Evolutionary conservation across 2,113 vertebrate genomes (phyloP).

Genomic region (Agelaius phoeniceus): DNA sequence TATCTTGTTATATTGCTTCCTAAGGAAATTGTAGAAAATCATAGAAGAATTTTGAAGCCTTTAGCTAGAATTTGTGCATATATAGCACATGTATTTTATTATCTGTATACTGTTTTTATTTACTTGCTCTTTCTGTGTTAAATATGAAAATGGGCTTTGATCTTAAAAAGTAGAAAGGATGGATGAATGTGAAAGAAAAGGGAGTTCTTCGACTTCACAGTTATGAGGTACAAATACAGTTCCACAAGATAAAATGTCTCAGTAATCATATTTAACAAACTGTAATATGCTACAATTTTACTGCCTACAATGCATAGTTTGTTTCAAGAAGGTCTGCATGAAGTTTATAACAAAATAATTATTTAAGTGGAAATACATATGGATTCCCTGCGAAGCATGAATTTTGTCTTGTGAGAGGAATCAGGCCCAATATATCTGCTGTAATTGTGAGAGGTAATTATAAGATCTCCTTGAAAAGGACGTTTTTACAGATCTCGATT

Average conservation of each 20-base stretch:
- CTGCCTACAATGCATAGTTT: not conserved
- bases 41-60: not conserved
- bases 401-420: not conserved
- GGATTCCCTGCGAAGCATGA: not conserved
- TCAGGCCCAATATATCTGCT: slow-evolving; percentile 3
- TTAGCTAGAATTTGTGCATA: not conserved
- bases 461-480: slow-evolving; percentile 62
- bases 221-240: not conserved
- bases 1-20: not conserved
- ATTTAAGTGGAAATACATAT: not conserved
- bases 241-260: slow-evolving; percentile 8
- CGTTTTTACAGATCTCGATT: slow-evolving; percentile 51
- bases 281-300: slow-evolving; percentile 6
- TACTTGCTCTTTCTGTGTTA: not conserved
- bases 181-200: not conserved
- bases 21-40: not conserved
- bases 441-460: slow-evolving; percentile 47
- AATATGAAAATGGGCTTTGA: not conserved
- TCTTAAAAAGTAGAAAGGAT: not conserved
- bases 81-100: not conserved
- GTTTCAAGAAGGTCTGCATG: not conserved
- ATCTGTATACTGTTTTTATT: not conserved
- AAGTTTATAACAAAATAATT: not conserved
- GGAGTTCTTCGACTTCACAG: not conserved
- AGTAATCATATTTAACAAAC: slow-evolving; percentile 21